These are phyloP conservation scores for Ephydatia muelleri DNA, from an alignment of 37 sponge, comb jelly and placozoan genomes.

Conservation along the genomic window DNA sequence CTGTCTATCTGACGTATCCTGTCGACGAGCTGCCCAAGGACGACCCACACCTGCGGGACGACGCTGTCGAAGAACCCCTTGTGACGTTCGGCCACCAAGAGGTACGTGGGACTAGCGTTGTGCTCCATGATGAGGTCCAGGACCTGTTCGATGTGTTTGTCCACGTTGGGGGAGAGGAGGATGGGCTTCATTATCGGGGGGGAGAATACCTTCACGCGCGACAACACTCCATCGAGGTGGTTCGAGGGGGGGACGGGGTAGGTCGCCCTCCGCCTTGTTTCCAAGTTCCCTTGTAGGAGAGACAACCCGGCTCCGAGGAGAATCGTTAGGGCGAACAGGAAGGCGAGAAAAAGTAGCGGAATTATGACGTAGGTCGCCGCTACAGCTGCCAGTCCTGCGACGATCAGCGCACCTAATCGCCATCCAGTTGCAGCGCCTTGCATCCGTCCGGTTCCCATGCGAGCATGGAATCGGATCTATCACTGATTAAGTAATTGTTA, in stretches of 20 bases:
- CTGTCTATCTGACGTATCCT: conserved; percentile 56
- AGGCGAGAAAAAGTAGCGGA: no score
- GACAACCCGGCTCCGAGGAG: no score
- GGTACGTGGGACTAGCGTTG: conserved; percentile 56
- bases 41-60: conserved; percentile 58
- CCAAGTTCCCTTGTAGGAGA: conserved; percentile 38
- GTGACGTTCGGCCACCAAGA: conserved; percentile 24
- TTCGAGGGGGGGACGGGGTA: conserved; percentile 30
- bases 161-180: conserved; percentile 45
- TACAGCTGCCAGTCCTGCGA: no score
- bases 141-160: conserved; percentile 30
- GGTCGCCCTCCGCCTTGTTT: conserved; percentile 39
- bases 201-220: conserved; percentile 44
- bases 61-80: conserved; percentile 60
- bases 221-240: conserved; percentile 10
- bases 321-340: no score
- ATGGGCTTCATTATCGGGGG: conserved; percentile 22
- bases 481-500: no score
- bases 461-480: no score
- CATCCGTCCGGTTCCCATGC: no score
- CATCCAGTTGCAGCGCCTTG: no score
- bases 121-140: conserved; percentile 39
- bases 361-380: no score
- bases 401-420: no score
- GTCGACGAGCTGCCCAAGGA: conserved; percentile 29